Evolutionary conservation across 1,140 invertebrate species (phyloP).

Genomic region (Macrostomum lignano): DNA sequence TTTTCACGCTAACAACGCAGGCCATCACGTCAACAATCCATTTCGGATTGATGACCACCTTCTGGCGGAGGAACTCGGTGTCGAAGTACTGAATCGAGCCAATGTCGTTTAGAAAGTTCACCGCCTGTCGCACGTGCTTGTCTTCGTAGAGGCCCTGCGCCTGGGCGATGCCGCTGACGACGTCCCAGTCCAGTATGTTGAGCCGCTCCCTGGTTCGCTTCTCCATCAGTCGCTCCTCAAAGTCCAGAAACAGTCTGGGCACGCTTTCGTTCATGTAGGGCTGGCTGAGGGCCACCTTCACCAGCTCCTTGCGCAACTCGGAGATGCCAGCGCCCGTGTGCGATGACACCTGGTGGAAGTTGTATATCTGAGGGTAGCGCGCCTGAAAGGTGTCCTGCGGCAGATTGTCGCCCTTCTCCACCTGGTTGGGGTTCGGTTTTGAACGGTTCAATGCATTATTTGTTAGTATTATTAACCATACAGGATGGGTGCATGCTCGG

Average conservation of each 20-base stretch:
- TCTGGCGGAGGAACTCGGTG: conserved; percentile 5
- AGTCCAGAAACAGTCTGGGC: conserved; percentile 7
- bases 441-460: no score
- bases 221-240: conserved; percentile 4
- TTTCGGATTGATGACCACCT: conserved; percentile 9
- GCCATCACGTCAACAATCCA: conserved; percentile 8
- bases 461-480: background rate
- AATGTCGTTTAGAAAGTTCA: conserved; percentile 7
- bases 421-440: no score
- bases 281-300: background rate
- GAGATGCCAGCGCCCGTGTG: conserved; percentile 1
- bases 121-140: conserved; percentile 1
- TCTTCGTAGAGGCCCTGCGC: background rate
- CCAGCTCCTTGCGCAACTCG: conserved; percentile 1
- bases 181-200: background rate
- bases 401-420: no score
- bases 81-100: conserved; percentile 9
- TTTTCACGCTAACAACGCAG: conserved; percentile 6
- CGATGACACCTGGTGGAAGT: conserved; percentile 6
- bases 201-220: no score
- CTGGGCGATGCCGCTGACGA: background rate
- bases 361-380: conserved; percentile 8
- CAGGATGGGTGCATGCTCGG: conserved; percentile 1
- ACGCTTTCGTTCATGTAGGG: conserved; percentile 7
- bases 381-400: conserved; percentile 5